These are phyloP conservation scores for Pseudomugil tenellus DNA, from an alignment of 2,797 vertebrate genomes.

Conservation along the genomic window DNA sequence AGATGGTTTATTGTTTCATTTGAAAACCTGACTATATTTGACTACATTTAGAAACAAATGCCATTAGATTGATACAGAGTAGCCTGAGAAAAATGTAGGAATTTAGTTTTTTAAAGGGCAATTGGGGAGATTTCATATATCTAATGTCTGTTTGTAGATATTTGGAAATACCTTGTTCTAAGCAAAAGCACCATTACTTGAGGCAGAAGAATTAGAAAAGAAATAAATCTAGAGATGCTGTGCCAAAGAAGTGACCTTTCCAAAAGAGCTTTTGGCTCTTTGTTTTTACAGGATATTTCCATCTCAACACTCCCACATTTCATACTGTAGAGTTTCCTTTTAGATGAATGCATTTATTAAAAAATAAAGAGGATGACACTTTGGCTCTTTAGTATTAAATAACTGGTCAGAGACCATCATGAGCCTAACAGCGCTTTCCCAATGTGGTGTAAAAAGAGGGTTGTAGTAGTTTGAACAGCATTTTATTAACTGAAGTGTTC, in stretches of 20 bases:
- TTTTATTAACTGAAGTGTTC: not conserved
- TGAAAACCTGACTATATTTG: not conserved
- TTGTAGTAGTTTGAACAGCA: not conserved
- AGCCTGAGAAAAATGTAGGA: not conserved
- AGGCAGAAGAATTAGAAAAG: not conserved
- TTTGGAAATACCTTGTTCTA: not conserved
- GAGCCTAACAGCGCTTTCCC: not conserved
- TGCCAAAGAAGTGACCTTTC: constrained; percentile 1
- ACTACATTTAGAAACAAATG: not conserved
- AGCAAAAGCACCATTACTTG: not conserved
- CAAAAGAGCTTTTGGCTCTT: not conserved
- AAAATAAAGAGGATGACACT: not conserved
- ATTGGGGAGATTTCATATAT: not conserved
- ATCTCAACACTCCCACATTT: not conserved
- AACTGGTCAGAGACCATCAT: not conserved
- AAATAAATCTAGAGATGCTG: not conserved
- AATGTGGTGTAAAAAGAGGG: not conserved
- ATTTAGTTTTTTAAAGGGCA: not conserved
- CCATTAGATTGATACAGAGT: not conserved
- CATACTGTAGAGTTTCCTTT: not conserved
- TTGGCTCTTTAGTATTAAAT: not conserved
- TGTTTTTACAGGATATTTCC: not conserved
- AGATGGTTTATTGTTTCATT: not conserved
- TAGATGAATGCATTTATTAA: constrained; percentile 3
- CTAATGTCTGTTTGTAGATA: constrained; percentile 1